Conservation (phyloP, 2,113 vertebrate genomes). For the Pipa parva region DNA sequence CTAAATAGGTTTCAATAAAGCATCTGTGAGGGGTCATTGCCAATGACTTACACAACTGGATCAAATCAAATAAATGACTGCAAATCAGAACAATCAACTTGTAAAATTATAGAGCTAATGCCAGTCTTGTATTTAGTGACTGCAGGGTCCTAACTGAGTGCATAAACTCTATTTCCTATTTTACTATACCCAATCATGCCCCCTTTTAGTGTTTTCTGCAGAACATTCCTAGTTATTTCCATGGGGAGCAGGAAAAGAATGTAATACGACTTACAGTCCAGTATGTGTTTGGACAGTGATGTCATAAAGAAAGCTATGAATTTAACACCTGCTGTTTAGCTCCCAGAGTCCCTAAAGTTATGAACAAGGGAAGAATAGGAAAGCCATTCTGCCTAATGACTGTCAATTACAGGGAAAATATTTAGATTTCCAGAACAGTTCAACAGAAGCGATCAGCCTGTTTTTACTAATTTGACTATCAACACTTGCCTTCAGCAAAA, state of each 20-base stretch:
- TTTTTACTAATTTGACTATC: constrained; percentile 33
- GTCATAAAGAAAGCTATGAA: constrained; percentile 50
- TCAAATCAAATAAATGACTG: too few relatives aligned
- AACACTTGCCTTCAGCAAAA: constrained; percentile 28
- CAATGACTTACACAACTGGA: too few relatives aligned
- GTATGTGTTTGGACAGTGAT: constrained; percentile 36
- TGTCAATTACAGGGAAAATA: constrained; percentile 41
- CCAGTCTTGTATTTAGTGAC: too few relatives aligned
- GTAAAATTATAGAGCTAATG: too few relatives aligned
- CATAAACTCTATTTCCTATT: too few relatives aligned
- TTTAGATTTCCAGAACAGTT: constrained; percentile 36
- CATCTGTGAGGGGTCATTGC: too few relatives aligned
- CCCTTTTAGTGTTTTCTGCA: too few relatives aligned
- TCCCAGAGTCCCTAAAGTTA: constrained; percentile 47
- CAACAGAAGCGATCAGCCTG: constrained; percentile 24
- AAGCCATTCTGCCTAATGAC: constrained; percentile 31
- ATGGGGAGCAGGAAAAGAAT: constrained; percentile 14
- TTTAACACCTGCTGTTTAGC: constrained; percentile 53
- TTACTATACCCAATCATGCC: too few relatives aligned
- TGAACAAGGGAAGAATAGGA: constrained; percentile 24
- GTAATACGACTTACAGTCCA: not conserved
- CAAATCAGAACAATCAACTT: too few relatives aligned
- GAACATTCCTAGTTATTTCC: constrained; percentile 26
- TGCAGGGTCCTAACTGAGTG: too few relatives aligned
- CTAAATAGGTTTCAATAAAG: too few relatives aligned